These are phyloP conservation scores for Osmerus mordax DNA, from an alignment of 2,113 vertebrate species.

Conservation along the genomic window DNA sequence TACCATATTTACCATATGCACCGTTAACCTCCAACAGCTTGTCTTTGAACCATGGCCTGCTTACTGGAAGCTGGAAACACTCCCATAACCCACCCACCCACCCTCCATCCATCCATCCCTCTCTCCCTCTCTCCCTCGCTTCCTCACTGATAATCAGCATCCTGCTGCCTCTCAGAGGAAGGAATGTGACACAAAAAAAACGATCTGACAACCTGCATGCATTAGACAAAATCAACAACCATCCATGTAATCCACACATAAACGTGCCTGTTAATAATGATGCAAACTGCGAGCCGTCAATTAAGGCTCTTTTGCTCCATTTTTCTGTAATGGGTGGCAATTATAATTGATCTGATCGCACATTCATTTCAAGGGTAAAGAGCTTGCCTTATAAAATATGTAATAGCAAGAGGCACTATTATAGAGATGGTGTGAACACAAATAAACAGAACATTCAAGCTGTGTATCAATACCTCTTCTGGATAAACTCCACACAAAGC, in stretches of 20 bases:
- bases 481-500: too few relatives aligned
- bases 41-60: constrained; percentile 36
- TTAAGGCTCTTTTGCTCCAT: neutral
- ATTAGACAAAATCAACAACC: constrained; percentile 10
- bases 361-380: neutral
- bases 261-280: neutral
- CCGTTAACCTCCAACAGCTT: constrained; percentile 44
- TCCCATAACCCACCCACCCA: constrained; percentile 5
- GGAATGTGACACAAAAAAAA: constrained; percentile 58
- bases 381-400: constrained; percentile 9
- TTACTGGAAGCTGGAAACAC: constrained; percentile 35
- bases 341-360: neutral
- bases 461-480: constrained; percentile 9
- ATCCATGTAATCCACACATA: neutral
- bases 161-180: constrained; percentile 70
- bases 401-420: neutral
- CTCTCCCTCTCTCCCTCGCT: neutral
- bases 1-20: constrained; percentile 24
- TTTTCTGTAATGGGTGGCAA: too few relatives aligned
- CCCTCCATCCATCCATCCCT: constrained; percentile 1
- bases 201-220: constrained; percentile 20
- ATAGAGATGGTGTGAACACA: neutral
- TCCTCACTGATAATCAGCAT: constrained; percentile 37
- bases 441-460: neutral
- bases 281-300: neutral